Percentiles rank a stretch among this genome's conserved stretches.
phyloP scores from a whole-genome alignment of 2,888 invertebrate genomes.

The Troilus luridus region DNA sequence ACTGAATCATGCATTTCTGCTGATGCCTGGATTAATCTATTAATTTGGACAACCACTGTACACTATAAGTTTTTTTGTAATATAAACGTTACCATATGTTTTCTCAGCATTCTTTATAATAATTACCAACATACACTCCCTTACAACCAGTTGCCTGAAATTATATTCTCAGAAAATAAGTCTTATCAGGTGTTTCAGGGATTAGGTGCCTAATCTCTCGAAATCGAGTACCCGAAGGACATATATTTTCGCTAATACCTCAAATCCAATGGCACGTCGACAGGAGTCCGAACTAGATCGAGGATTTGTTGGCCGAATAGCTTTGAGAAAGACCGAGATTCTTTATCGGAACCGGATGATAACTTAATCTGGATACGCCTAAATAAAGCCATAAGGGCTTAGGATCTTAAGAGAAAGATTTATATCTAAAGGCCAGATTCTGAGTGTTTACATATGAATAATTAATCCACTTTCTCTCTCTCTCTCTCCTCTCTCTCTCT shows the following conservation, averaged over 20 bases:
- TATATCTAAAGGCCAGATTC: not conserved
- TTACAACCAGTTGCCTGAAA: not conserved
- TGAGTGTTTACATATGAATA: not conserved
- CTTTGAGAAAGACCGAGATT: not conserved
- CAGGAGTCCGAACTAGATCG: not conserved
- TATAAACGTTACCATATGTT: too few relatives aligned
- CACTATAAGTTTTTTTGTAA: too few relatives aligned
- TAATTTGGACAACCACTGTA: too few relatives aligned
- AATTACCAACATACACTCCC: not conserved
- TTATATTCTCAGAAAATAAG: not conserved
- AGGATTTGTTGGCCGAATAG: not conserved
- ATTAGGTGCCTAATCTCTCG: not conserved
- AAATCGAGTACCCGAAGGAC: not conserved
- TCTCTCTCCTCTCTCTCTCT: not conserved
- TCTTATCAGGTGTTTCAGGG: not conserved
- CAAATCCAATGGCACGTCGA: not conserved
- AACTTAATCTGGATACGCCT: not conserved
- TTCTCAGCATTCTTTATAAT: too few relatives aligned
- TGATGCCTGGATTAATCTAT: too few relatives aligned
- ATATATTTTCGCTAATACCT: conserved; percentile 11
- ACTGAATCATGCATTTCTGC: too few relatives aligned
- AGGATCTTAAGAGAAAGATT: not conserved
- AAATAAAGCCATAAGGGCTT: not conserved
- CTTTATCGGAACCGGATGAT: not conserved
- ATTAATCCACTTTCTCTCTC: not conserved